Base-by-base conservation (phyloP, 2,888 invertebrate genomes). In the Caenorhabditis angaria region DNA sequence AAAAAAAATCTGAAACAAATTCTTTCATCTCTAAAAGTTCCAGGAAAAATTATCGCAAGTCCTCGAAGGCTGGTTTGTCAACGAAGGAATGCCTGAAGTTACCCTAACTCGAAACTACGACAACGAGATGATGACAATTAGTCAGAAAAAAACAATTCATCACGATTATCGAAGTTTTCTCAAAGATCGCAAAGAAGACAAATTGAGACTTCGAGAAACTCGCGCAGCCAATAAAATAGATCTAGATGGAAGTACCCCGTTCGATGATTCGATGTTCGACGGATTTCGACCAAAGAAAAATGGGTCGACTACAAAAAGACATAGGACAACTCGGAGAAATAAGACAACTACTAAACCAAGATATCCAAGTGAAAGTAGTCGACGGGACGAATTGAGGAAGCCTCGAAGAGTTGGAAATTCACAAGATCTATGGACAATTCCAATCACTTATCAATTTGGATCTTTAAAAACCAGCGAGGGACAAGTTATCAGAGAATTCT, bases 361-460 rank as follows among this genome's bases (percentile, higher is more conserved):
- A 71, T 71, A 25, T 27, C 54, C 18, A 27, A 54, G 22, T 51
- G 48, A 48, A 24, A 64, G 48, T 0, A 27, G 51, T 35, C 50
- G 61, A 51, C 53, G 70, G 22, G 80, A 76, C 29, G 75, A 77
- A 57, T 63, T 77, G n/a, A 61, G 80, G 25, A 71, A 74, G 51
- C 73, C 77, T n/a, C 55, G 76, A 18, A 61, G 66, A 57, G 75
- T 66, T 0, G 65, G 66, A 10, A 68, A 65, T 6, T 77, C 78
- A 3, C 69, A 75, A n/a, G 78, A 80, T 53, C 64, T 81, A 4
- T 86, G 86, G 86, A 78, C 79, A n/a, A 84, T 86, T 56, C 86
- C 86, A 5, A 81, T 86, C 64, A 79, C 82, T 53, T 86, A 86
- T 66, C 75, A 80, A 71, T 86, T 86, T 65, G 86, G 86, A 54